Conservation (phyloP, 2,888 invertebrate species). For the Salticus scenicus region DNA sequence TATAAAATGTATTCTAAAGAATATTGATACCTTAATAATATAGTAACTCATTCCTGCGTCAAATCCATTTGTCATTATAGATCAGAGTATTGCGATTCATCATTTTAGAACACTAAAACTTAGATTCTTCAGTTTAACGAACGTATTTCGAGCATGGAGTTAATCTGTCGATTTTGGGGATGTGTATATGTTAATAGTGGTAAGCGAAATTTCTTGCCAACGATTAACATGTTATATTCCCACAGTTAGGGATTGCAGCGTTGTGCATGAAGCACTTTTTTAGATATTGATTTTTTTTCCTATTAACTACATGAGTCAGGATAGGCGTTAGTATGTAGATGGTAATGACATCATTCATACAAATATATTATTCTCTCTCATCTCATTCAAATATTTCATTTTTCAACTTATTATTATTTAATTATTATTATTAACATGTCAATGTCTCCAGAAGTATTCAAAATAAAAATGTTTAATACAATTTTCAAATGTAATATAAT, state of each 20-base stretch:
- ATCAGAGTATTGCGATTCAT: too few species aligned
- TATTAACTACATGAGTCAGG: conserved; percentile 40
- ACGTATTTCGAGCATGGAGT: not conserved
- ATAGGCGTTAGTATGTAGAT: conserved; percentile 59
- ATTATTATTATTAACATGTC: too few species aligned
- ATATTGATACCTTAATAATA: too few species aligned
- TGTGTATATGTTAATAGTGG: not conserved
- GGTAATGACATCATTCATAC: not conserved
- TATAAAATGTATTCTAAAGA: too few species aligned
- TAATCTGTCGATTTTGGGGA: not conserved
- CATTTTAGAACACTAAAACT: too few species aligned
- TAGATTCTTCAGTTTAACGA: not conserved
- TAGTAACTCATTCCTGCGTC: too few species aligned
- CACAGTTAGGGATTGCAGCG: not conserved
- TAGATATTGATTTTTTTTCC: conserved; percentile 25
- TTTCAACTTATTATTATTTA: too few species aligned
- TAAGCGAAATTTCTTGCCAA: not conserved
- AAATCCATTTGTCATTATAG: too few species aligned
- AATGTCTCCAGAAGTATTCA: too few species aligned
- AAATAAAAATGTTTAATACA: too few species aligned
- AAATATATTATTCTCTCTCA: not conserved
- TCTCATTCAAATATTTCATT: too few species aligned
- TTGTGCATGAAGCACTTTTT: conserved; percentile 36
- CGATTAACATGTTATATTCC: not conserved
- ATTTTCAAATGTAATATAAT: too few species aligned